These are phyloP conservation scores for Epinephelus coioides DNA, from an alignment of 2,797 vertebrate genomes.

Conservation along the genomic window DNA sequence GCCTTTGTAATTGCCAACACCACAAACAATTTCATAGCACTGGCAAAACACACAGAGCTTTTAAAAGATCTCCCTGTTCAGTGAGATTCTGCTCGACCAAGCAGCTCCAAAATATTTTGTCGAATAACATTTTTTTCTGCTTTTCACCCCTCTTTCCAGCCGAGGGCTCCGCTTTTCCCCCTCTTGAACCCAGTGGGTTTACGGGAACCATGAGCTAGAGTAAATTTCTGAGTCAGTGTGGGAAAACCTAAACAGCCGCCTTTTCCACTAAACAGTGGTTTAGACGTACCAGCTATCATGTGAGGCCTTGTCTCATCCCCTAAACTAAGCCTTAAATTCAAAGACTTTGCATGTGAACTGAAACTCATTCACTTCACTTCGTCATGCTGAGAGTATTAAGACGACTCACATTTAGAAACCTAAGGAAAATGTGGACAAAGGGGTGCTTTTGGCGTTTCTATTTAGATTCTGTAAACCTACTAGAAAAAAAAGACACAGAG, in stretches of 20 bases:
- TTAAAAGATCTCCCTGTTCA: constrained; percentile 21
- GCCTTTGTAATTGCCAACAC: constrained; percentile 26
- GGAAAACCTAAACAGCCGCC: constrained; percentile 72
- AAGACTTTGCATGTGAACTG: constrained; percentile 6
- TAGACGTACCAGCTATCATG: constrained; percentile 43
- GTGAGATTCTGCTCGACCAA: constrained; percentile 26
- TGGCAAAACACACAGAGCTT: constrained; percentile 11
- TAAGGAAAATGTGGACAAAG: background rate
- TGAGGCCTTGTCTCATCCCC: constrained; percentile 26
- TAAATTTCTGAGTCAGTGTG: constrained; percentile 77
- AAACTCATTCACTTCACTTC: background rate
- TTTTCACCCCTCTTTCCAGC: constrained; percentile 42
- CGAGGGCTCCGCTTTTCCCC: background rate
- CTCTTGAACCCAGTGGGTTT: constrained; percentile 44
- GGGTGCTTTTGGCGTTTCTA: background rate
- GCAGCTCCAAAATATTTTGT: constrained; percentile 63
- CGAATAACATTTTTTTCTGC: constrained; percentile 62
- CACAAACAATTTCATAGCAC: constrained; percentile 32
- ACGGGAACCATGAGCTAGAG: constrained; percentile 68
- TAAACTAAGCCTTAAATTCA: background rate
- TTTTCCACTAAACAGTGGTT: constrained; percentile 65
- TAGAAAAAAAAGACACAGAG: constrained; percentile 5
- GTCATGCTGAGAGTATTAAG: background rate
- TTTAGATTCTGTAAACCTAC: constrained; percentile 12
- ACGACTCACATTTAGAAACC: constrained; percentile 9